A percentile compares a stretch with the other conserved stretches of the same genome.
Evolutionary conservation across 2,113 vertebrate genomes (phyloP).

Genomic region (Struthidea cinerea): DNA sequence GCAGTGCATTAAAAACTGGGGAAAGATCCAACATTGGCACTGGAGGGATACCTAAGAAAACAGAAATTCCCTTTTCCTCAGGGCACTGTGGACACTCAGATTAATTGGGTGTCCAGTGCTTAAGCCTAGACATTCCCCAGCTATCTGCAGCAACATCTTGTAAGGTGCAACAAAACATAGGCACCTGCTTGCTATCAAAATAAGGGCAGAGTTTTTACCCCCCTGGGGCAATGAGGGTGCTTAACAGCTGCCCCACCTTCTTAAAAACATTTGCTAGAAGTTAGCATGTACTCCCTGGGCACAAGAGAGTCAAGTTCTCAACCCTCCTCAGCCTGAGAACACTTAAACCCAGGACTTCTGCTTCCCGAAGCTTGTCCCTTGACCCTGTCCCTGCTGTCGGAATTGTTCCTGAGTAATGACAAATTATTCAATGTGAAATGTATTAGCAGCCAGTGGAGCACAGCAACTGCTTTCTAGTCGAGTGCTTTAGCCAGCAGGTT

Average conservation of each 20-base stretch:
- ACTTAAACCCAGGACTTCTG: background rate
- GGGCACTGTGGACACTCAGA: background rate
- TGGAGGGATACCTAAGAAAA: background rate
- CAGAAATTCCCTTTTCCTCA: background rate
- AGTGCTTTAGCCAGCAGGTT: background rate
- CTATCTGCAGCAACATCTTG: background rate
- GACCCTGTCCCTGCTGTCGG: background rate
- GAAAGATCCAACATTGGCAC: background rate
- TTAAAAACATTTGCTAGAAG: background rate
- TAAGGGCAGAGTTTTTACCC: background rate
- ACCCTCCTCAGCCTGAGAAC: background rate
- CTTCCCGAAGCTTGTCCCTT: background rate
- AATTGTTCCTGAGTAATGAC: background rate
- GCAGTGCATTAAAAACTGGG: background rate
- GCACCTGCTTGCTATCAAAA: background rate
- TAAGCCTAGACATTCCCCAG: background rate
- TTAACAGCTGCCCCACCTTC: background rate
- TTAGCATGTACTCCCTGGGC: background rate
- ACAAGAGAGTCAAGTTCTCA: background rate
- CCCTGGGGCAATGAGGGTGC: background rate
- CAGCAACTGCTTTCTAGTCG: background rate
- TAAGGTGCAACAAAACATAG: background rate
- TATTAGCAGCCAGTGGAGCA: background rate
- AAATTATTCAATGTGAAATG: background rate
- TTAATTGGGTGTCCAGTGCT: background rate